Evolutionary conservation across 2,113 vertebrate species (phyloP).

Genomic region (Bos javanicus): DNA sequence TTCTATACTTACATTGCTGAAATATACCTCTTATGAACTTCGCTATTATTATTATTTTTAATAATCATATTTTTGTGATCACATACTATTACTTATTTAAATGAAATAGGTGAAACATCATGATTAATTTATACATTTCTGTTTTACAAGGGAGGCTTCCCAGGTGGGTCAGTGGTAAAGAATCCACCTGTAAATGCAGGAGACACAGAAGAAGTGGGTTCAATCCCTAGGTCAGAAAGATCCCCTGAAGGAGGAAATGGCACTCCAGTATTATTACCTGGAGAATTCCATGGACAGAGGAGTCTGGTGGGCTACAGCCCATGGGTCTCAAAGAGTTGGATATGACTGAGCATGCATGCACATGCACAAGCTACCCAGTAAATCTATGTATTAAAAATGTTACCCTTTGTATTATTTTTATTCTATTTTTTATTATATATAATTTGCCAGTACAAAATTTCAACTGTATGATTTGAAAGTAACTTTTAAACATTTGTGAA

Average conservation of each 20-base stretch:
- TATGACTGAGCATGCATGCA: neutral
- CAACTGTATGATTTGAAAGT: constrained; percentile 23
- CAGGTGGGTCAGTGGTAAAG: neutral
- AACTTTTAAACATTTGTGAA: constrained; percentile 48
- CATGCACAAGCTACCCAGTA: neutral
- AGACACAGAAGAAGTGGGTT: neutral
- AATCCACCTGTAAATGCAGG: neutral
- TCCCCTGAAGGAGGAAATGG: neutral
- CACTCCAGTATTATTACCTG: neutral
- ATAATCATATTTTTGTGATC: constrained; percentile 55
- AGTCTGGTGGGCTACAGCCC: neutral
- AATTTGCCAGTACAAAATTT: constrained; percentile 63
- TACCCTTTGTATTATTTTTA: constrained; percentile 63
- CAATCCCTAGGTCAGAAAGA: neutral
- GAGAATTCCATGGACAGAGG: neutral
- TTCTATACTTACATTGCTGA: neutral
- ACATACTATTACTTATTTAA: constrained; percentile 67
- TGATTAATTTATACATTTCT: constrained; percentile 42
- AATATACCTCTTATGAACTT: constrained; percentile 57
- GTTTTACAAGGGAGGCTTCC: neutral
- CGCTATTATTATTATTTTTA: constrained; percentile 47
- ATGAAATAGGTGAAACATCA: constrained; percentile 16
- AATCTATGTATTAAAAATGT: constrained; percentile 46
- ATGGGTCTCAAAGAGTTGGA: neutral
- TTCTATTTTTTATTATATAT: constrained; percentile 15